Evolutionary conservation across 2,113 vertebrate species (phyloP), one percentile per base, ranked within the genome.

Genomic region (Carlito syrichta): DNA sequence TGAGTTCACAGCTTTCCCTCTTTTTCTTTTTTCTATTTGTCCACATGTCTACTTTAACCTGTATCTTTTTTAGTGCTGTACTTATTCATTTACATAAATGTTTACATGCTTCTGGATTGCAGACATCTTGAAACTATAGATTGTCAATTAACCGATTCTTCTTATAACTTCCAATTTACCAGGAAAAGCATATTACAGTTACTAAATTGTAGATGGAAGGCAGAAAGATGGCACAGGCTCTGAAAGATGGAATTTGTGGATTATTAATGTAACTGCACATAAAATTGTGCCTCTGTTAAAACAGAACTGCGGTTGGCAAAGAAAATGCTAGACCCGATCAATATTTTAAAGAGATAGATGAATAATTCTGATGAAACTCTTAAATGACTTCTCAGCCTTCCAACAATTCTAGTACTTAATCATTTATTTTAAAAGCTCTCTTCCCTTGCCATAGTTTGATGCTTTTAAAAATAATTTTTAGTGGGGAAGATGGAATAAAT

Each of bases 281-380:
- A 54, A 83, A 94, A 50, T 13, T 10, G 2, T 52, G 43, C 19
- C 50, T 95, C 69, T 76, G n/a, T 40, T 89, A 86, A 93, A 96
- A 90, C 56, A 91, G 77, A 92, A 54, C 43, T 77, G 22, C 48
- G 71, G 38, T 58, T 89, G 93, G 83, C 81, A 77, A 76, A 95
- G 56, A 68, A 56, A 86, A 95, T 22, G 79, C 73, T 63, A 91
- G 73, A 78, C 27, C 38, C 71, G 83, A 97, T 97, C 96, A 98
- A 95, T 98, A 94, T 97, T 98, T 98, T 95, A 95, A 96, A 88
- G 58, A 68, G 63, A 60, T 56, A 63, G 69, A 93, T 97, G 94
- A 97, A 97, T 96, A 97, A 97, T 97, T 95, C 35, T 79, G 74
- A 91, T 74, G 89, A 94, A 96, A 94, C 23, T 97, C 97, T 95